Percentiles rank a stretch among this genome's conserved stretches.
These are phyloP conservation scores for Galerucella pusilla DNA, from an alignment of 2,888 invertebrate genomes.

Conservation along the genomic window DNA sequence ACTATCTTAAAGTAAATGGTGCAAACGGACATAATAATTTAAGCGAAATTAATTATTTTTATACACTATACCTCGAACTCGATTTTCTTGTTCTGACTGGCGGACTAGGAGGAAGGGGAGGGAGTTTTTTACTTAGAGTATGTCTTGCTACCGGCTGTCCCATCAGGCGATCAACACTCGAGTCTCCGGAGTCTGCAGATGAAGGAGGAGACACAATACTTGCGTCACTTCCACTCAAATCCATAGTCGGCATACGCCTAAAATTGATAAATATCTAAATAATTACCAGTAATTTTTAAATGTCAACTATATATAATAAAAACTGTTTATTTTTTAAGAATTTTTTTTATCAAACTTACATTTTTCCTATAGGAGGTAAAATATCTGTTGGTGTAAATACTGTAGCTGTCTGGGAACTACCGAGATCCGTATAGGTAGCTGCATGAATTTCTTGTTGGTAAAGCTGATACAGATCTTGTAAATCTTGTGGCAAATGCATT, in stretches of 20 bases:
- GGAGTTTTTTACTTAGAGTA: conserved; percentile 59
- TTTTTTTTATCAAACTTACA: conserved; percentile 61
- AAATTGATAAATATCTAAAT: conserved; percentile 3
- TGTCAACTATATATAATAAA: background rate
- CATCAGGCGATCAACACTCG: conserved; percentile 62
- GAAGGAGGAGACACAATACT: conserved; percentile 61
- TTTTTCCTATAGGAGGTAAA: conserved; percentile 73
- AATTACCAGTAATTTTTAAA: no score
- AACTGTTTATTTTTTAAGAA: background rate
- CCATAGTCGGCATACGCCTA: conserved; percentile 54
- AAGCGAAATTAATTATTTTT: background rate
- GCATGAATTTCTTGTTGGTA: conserved; percentile 91
- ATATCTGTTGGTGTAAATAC: conserved; percentile 66
- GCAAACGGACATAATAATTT: no score
- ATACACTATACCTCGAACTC: conserved; percentile 26
- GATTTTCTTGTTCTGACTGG: conserved; percentile 50
- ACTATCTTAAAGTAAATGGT: no score
- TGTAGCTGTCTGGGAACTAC: conserved; percentile 65
- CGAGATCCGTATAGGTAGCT: conserved; percentile 77
- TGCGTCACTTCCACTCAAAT: conserved; percentile 54
- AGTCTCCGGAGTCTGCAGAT: conserved; percentile 60
- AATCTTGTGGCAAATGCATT: conserved; percentile 77
- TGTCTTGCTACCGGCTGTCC: conserved; percentile 62
- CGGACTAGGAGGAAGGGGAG: conserved; percentile 63
- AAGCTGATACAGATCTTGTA: conserved; percentile 82